Percentiles rank a stretch among this genome's conserved stretches.
phyloP scores from a whole-genome alignment of 2,113 vertebrate species.

The Poeciliopsis turrubarensis region DNA sequence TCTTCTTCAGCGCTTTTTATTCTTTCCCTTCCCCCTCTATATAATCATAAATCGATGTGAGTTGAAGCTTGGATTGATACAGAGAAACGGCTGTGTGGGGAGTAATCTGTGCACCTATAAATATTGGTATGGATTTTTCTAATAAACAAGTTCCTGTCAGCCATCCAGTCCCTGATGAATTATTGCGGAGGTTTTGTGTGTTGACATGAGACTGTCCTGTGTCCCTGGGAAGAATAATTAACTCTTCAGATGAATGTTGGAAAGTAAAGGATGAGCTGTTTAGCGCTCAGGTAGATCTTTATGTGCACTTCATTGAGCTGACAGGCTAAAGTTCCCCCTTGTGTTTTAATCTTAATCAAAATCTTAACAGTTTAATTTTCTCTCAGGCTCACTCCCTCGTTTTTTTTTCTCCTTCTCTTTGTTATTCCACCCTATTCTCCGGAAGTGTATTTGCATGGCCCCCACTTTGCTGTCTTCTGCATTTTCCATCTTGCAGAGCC shows the following conservation, averaged over 20 bases:
- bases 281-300: conserved; percentile 31
- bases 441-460: conserved; percentile 30
- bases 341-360: conserved; percentile 49
- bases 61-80: conserved; percentile 29
- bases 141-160: conserved; percentile 52
- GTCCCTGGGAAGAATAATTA: conserved; percentile 21
- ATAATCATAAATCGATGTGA: conserved; percentile 55
- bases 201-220: neutral
- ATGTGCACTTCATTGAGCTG: conserved; percentile 28
- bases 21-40: neutral
- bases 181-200: conserved; percentile 18
- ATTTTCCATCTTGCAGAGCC: conserved; percentile 42
- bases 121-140: conserved; percentile 67
- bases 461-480: conserved; percentile 44
- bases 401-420: conserved; percentile 24
- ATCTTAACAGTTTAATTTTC: conserved; percentile 56
- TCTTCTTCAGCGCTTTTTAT: neutral
- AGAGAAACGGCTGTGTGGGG: conserved; percentile 24
- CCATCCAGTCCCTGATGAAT: conserved; percentile 18
- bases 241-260: conserved; percentile 4
- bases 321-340: conserved; percentile 30
- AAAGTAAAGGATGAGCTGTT: conserved; percentile 5
- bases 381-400: conserved; percentile 3
- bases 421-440: conserved; percentile 31
- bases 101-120: conserved; percentile 39